Conservation (phyloP, 2,888 invertebrate genomes). For the Drosophila formosana region DNA sequence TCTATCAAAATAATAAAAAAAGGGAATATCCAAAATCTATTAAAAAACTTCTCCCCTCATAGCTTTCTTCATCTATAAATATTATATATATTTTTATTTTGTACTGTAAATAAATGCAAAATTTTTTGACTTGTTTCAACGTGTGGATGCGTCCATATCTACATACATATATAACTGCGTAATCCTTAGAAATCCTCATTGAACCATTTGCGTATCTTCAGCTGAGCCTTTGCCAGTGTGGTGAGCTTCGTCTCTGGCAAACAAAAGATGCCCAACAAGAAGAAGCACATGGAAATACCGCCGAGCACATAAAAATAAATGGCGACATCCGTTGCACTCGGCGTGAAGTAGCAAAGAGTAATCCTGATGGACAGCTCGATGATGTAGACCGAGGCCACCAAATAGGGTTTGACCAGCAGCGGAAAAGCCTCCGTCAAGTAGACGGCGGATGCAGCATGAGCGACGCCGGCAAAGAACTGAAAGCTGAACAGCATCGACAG, state of each 20-base stretch:
- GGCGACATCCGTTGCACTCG: constrained; percentile 30
- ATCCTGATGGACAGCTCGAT: constrained; percentile 70
- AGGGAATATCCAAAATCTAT: no score
- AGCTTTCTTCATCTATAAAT: no score
- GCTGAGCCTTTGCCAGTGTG: constrained; percentile 70
- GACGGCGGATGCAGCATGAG: constrained; percentile 71
- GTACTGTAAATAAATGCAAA: no score
- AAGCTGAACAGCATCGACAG: constrained; percentile 62
- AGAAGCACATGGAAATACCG: constrained; percentile 60
- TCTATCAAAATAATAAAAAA: no score
- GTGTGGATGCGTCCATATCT: no score
- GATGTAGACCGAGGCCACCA: constrained; percentile 65
- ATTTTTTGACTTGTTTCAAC: no score
- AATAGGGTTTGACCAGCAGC: constrained; percentile 71
- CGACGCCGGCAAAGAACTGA: constrained; percentile 75
- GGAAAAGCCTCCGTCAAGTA: constrained; percentile 83
- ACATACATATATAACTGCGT: no score
- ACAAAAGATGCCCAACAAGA: constrained; percentile 60
- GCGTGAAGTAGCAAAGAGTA: constrained; percentile 45
- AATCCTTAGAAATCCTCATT: constrained; percentile 63
- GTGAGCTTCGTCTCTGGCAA: constrained; percentile 79
- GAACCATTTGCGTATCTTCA: constrained; percentile 71
- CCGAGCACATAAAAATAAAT: constrained; percentile 69
- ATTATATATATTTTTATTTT: no score
- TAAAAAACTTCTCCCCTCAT: no score